Conservation (phyloP, 2,113 vertebrate genomes). For the Crotalus viridis region DNA sequence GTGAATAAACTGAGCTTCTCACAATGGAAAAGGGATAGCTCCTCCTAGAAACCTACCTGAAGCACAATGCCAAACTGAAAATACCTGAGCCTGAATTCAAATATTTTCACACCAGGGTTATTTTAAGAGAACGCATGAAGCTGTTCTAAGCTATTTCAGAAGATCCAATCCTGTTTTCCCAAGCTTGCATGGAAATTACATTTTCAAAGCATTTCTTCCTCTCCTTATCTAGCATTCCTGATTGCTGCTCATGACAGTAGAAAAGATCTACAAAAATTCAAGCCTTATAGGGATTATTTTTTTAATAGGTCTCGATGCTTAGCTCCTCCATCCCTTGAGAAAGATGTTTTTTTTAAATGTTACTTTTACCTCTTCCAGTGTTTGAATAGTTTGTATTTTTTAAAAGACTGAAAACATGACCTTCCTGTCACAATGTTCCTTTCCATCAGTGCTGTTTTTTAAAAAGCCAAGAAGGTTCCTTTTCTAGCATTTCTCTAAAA, state of each 20-base stretch:
- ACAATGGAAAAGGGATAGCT: neutral
- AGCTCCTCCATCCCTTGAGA: neutral
- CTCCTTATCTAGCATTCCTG: neutral
- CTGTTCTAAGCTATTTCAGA: neutral
- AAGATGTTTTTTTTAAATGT: neutral
- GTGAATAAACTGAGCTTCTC: neutral
- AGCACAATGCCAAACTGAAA: neutral
- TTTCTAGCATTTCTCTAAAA: no score
- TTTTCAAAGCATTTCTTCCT: neutral
- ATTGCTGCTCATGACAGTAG: neutral
- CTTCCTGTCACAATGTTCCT: neutral
- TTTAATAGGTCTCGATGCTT: neutral
- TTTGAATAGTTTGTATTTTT: neutral
- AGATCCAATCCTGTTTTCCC: neutral
- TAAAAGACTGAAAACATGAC: neutral
- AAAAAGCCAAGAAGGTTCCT: neutral
- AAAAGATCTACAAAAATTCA: neutral
- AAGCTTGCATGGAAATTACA: neutral
- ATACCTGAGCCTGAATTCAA: neutral
- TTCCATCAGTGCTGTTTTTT: neutral
- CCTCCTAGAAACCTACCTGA: neutral
- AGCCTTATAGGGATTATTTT: neutral
- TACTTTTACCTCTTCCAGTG: neutral
- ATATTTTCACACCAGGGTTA: neutral
- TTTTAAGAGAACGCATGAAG: neutral